phyloP scores from a whole-genome alignment of 2,797 vertebrate species.

The Apogon talboti region DNA sequence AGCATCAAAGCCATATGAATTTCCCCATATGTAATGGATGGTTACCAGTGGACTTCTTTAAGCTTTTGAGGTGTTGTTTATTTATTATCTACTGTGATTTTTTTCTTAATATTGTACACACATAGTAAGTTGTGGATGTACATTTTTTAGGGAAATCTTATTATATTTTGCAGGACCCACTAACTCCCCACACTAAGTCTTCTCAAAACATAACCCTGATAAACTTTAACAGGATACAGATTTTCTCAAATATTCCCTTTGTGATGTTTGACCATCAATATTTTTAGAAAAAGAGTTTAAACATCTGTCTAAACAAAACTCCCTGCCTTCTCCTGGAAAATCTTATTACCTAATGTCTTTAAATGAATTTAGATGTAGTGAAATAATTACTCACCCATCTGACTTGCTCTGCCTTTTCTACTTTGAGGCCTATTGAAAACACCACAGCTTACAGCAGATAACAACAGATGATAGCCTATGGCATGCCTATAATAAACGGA shows the following conservation, averaged over 20 bases:
- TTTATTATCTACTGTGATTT: too few relatives aligned
- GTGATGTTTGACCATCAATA: background rate
- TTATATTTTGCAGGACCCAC: too few relatives aligned
- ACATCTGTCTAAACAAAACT: background rate
- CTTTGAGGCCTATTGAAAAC: slow-evolving; percentile 19
- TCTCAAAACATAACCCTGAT: too few relatives aligned
- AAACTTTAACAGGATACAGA: too few relatives aligned
- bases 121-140: too few relatives aligned
- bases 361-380: background rate
- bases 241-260: background rate
- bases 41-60: too few relatives aligned
- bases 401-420: slow-evolving; percentile 11
- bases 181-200: too few relatives aligned
- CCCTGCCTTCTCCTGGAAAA: background rate
- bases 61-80: too few relatives aligned
- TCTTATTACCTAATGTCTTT: background rate
- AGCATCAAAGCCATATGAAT: too few relatives aligned
- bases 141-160: too few relatives aligned
- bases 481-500: slow-evolving; percentile 48
- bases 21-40: too few relatives aligned
- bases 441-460: slow-evolving; percentile 38
- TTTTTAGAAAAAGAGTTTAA: background rate
- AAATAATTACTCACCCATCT: background rate
- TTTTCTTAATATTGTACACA: too few relatives aligned
- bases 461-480: slow-evolving; percentile 35